These are phyloP conservation scores for Misgurnus mizolepis DNA, from an alignment of 2,113 vertebrate species.

Conservation along the genomic window DNA sequence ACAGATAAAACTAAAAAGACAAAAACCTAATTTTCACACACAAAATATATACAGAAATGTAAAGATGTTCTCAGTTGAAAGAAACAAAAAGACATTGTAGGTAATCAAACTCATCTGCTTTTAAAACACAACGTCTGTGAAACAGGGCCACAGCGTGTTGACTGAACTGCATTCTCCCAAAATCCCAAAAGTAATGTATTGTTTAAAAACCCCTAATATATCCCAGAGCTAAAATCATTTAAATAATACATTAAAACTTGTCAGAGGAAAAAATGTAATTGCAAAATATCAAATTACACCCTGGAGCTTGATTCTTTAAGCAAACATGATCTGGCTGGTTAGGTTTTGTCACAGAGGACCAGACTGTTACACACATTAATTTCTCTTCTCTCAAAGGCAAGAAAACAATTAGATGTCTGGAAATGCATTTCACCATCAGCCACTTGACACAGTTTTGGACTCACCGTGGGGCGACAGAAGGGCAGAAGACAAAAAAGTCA, in stretches of 20 bases:
- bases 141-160: conserved; percentile 16
- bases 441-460: conserved; percentile 77
- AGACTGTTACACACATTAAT: conserved; percentile 77
- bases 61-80: no score
- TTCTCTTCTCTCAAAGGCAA: conserved; percentile 74
- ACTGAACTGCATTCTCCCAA: conserved; percentile 41
- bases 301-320: conserved; percentile 77
- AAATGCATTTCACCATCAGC: conserved; percentile 71
- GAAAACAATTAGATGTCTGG: conserved; percentile 81
- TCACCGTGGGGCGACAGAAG: conserved; percentile 76
- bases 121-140: neutral
- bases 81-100: no score
- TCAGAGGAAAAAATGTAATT: conserved; percentile 77
- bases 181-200: conserved; percentile 56
- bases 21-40: no score
- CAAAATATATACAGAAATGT: no score
- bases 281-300: conserved; percentile 78
- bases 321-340: conserved; percentile 80
- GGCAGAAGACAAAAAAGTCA: conserved; percentile 70
- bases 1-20: no score
- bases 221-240: conserved; percentile 81
- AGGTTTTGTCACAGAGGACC: conserved; percentile 75
- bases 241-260: conserved; percentile 79
- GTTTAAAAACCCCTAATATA: conserved; percentile 63
- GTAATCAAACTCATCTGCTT: neutral